Evolutionary conservation across 1,140 invertebrate genomes (phyloP).

Genomic region (Heliconius hewitsoni): DNA sequence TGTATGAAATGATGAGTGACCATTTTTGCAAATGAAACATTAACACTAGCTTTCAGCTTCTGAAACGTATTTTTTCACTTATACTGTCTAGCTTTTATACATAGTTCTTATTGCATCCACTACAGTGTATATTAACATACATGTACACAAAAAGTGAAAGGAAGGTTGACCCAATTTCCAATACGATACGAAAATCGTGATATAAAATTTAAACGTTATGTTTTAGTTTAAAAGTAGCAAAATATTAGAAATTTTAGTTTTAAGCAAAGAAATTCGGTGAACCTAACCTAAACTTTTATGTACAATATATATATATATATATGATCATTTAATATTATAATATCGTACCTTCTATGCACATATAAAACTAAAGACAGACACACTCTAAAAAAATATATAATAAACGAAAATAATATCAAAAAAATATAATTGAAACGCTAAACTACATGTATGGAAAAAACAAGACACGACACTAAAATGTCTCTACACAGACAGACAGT

Average conservation of each 20-base stretch:
- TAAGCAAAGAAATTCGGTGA: conserved; percentile 22
- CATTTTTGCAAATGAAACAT: conserved; percentile 26
- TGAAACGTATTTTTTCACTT: conserved; percentile 35
- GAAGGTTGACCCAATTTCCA: conserved; percentile 36
- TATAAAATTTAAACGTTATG: neutral
- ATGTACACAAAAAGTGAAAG: conserved; percentile 37
- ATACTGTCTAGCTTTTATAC: conserved; percentile 42
- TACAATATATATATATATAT: conserved; percentile 41
- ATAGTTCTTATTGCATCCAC: conserved; percentile 44
- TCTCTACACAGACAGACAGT: conserved; percentile 50
- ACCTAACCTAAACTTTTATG: conserved; percentile 46
- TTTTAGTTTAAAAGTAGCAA: neutral
- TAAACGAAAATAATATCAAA: conserved; percentile 47
- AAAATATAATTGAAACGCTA: conserved; percentile 50
- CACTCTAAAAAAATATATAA: conserved; percentile 67
- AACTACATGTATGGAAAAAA: conserved; percentile 41
- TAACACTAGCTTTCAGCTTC: conserved; percentile 30
- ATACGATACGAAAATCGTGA: neutral
- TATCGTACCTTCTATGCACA: conserved; percentile 79
- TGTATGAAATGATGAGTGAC: neutral
- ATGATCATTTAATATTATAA: conserved; percentile 43
- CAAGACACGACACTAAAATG: conserved; percentile 57
- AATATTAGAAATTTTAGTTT: neutral
- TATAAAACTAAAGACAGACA: conserved; percentile 81
- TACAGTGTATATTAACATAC: conserved; percentile 48